Conservation (phyloP, 2,113 vertebrate species). For the Nannobrachium achirus region DNA sequence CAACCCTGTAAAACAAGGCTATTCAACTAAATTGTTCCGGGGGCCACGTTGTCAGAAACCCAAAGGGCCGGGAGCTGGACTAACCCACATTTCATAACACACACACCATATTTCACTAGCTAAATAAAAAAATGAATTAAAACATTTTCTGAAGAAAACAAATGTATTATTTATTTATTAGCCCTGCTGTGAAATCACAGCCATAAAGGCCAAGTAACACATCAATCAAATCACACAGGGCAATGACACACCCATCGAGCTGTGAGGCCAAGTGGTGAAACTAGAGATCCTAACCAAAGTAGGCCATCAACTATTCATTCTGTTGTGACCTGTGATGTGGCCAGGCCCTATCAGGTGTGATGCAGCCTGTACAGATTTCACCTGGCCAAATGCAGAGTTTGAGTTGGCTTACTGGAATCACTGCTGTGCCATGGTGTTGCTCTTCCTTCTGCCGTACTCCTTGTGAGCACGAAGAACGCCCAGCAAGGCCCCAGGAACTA, state of each 20-base stretch:
- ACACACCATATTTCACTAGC: no score
- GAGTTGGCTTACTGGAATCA: constrained; percentile 51
- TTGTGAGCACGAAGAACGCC: constrained; percentile 3
- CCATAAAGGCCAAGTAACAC: constrained; percentile 29
- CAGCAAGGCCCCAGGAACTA: not conserved
- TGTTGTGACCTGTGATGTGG: constrained; percentile 57
- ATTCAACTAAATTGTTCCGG: no score
- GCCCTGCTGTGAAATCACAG: no score
- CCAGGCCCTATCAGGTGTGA: constrained; percentile 61
- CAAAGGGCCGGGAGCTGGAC: no score
- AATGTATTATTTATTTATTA: no score
- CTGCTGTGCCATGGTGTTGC: constrained; percentile 14
- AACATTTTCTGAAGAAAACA: no score
- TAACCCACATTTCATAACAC: no score
- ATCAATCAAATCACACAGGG: constrained; percentile 60
- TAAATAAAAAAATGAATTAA: no score
- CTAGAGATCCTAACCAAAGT: constrained; percentile 60
- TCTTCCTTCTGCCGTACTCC: not conserved
- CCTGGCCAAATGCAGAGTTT: not conserved
- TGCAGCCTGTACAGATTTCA: constrained; percentile 60
- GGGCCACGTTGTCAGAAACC: no score
- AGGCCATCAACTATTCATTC: constrained; percentile 74
- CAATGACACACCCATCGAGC: constrained; percentile 54
- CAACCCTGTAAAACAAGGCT: constrained; percentile 34
- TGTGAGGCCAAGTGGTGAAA: constrained; percentile 52